These are phyloP conservation scores for Dryomyza anilis DNA, from an alignment of 2,888 invertebrate species.

Conservation along the genomic window DNA sequence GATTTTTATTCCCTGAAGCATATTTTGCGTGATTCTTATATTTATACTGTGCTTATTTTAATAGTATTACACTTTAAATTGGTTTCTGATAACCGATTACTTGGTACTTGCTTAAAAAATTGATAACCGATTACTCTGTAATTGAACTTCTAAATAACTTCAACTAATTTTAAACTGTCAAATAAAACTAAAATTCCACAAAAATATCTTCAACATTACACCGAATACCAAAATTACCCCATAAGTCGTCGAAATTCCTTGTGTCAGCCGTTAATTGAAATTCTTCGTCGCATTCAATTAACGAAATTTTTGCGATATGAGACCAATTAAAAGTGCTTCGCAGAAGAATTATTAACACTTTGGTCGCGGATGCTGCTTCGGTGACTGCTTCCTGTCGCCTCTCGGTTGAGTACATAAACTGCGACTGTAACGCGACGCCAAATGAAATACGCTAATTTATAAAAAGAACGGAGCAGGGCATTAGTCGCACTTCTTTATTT, in stretches of 20 bases:
- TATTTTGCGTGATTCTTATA: no score
- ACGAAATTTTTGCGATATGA: slow-evolving; percentile 20
- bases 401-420: neutral
- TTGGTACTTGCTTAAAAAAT: no score
- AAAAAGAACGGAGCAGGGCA: neutral
- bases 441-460: slow-evolving; percentile 21
- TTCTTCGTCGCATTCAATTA: slow-evolving; percentile 24
- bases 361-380: neutral
- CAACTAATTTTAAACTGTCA: no score
- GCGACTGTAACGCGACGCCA: neutral
- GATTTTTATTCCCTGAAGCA: no score
- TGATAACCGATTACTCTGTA: no score
- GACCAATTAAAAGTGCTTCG: slow-evolving; percentile 22
- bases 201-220: no score
- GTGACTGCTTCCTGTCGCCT: neutral
- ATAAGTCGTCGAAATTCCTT: neutral
- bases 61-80: no score
- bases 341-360: slow-evolving; percentile 17
- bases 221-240: no score
- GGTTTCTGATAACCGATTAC: no score
- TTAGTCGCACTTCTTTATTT: slow-evolving; percentile 9
- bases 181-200: no score
- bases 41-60: no score
- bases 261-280: slow-evolving; percentile 6
- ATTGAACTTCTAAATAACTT: no score